Conservation (phyloP, 2,888 invertebrate species). For the Orchesella flavescens region DNA sequence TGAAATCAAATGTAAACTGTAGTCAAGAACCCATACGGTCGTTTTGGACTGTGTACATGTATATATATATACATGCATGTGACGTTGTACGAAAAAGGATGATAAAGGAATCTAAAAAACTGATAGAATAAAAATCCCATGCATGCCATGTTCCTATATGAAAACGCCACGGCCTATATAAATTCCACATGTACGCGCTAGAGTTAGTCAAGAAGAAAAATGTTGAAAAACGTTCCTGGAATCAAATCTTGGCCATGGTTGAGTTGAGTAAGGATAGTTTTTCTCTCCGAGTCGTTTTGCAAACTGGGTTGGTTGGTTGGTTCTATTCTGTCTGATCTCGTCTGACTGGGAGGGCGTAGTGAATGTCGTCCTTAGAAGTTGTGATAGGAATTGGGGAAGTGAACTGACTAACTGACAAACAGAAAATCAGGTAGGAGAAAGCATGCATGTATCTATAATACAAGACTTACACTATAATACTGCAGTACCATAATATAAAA, state of each 20-base stretch:
- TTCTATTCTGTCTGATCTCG: too few species aligned
- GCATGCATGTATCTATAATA: conserved; percentile 1
- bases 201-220: conserved; percentile 46
- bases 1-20: not conserved
- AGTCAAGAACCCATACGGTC: not conserved
- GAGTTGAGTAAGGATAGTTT: conserved; percentile 16
- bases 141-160: not conserved
- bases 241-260: conserved; percentile 56
- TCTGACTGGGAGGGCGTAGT: not conserved
- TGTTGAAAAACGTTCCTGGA: conserved; percentile 52
- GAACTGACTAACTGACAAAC: not conserved
- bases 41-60: not conserved
- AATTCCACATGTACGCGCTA: conserved; percentile 54
- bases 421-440: conserved; percentile 24
- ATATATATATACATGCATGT: not conserved
- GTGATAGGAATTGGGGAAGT: not conserved
- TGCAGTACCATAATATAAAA: too few species aligned
- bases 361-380: not conserved
- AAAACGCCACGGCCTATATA: not conserved
- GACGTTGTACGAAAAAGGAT: not conserved
- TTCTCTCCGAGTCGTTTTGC: not conserved
- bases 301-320: not conserved
- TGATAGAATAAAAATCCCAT: not conserved
- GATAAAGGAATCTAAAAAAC: too few species aligned
- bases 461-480: too few species aligned